Base-by-base conservation (phyloP, 2,888 invertebrate genomes). In the Apotomis capreana region DNA sequence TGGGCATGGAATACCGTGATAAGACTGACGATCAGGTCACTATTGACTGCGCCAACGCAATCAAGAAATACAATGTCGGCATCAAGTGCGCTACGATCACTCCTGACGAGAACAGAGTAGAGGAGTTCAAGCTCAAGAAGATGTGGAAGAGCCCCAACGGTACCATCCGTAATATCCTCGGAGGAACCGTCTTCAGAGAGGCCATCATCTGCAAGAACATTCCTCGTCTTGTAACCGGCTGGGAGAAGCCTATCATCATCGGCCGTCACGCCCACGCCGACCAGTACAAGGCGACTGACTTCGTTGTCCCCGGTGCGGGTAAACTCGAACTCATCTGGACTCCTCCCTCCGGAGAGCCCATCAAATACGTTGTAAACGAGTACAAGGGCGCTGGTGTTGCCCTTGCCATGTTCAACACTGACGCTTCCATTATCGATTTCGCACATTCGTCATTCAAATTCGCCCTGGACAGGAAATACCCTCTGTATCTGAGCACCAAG, bases 31-130 rank as follows among this genome's bases (percentile, higher is more conserved):
- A 99, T 86, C 96, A 98, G 91, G 98, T 99, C 3, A 99, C 99
- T 0, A 94, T 99, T 76, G 99, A 99, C 79, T 98, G 99, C 88
- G 99, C 99, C 6, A 96, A 99, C 88, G 99, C 99, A 12, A 95
- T 99, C 70, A 97, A 98, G 87, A 98, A 98, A 86, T 99, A 98
- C 94, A 99, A 98, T 90, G 99, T 99, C 65, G 99, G 99, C 57
- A 98, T 99, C 78, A 99, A 99, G 90, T 99, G 99, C 92, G 99
- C 99, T 37, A 98, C 99, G 3, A 99, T 99, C 77, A 99, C 99
- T 0, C 99, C 99, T 1, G 99, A 99, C 88, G 99, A 99, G 89
- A 97, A 97, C 52, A 95, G 99, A 85, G 98, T 99, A 0, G 97
- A 97, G 89, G 97, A 97, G 88, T 97, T 97, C 84, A 96, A 97